A percentile compares a stretch with the other conserved stretches of the same genome.
Evolutionary conservation across 2,888 invertebrate genomes (phyloP).

Genomic region (Argynnis bischoffii): DNA sequence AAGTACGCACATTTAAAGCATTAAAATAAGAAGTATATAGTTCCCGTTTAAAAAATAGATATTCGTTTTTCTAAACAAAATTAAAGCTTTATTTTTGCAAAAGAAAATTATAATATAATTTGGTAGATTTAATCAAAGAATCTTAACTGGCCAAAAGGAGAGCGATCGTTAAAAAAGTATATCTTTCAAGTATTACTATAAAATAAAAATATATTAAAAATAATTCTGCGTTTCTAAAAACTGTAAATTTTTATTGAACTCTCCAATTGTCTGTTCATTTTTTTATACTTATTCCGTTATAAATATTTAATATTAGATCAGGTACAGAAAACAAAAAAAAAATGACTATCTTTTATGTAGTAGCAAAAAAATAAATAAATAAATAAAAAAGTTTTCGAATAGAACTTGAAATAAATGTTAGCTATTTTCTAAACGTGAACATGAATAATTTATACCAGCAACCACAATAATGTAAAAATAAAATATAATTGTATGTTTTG

Average conservation of each 20-base stretch:
- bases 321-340: slow-evolving; percentile 8
- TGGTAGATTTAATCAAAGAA: background rate
- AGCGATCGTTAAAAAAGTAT: background rate
- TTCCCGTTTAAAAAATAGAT: slow-evolving; percentile 25
- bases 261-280: too few species aligned
- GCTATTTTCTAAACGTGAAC: slow-evolving; percentile 26
- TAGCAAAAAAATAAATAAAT: too few species aligned
- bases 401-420: background rate
- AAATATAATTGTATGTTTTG: background rate
- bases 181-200: background rate
- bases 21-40: background rate
- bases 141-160: background rate
- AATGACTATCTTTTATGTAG: background rate
- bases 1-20: slow-evolving; percentile 23
- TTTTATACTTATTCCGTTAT: too few species aligned
- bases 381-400: too few species aligned
- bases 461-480: slow-evolving; percentile 18
- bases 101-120: background rate
- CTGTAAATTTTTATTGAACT: too few species aligned
- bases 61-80: background rate
- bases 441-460: background rate
- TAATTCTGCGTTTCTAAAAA: too few species aligned
- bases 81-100: background rate
- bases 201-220: background rate
- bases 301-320: slow-evolving; percentile 2